phyloP scores from a whole-genome alignment of 2,888 invertebrate species.

The Lepidonotus clava region DNA sequence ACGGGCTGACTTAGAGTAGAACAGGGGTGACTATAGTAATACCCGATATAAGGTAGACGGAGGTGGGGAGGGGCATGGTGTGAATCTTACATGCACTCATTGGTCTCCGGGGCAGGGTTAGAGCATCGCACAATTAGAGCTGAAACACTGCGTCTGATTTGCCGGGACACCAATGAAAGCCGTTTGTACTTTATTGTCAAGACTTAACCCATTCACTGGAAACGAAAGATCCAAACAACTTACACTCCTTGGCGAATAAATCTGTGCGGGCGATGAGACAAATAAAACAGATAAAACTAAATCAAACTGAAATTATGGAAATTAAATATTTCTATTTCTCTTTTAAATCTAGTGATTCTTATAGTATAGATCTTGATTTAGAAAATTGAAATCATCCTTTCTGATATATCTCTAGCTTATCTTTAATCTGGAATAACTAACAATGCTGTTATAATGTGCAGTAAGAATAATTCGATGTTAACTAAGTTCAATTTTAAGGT shows the following conservation, averaged over 20 bases:
- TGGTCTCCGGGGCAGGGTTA: background rate
- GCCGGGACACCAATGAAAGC: background rate
- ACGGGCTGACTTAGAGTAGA: background rate
- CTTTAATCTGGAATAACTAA: no score
- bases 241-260: conserved; percentile 51
- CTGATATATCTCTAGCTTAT: no score
- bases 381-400: no score
- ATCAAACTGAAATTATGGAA: background rate
- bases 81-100: background rate
- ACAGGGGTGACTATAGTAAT: no score
- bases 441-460: no score
- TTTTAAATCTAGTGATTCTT: background rate
- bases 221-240: conserved; percentile 7
- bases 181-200: background rate
- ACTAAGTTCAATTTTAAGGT: no score
- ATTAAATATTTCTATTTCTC: background rate
- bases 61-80: background rate
- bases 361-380: no score
- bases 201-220: conserved; percentile 36
- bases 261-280: conserved; percentile 39
- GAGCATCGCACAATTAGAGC: background rate
- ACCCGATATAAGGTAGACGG: background rate
- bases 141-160: background rate
- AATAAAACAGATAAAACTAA: conserved; percentile 25
- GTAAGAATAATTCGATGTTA: no score